phyloP scores from a whole-genome alignment of 2,797 vertebrate genomes.

The Anguilla pacifica region DNA sequence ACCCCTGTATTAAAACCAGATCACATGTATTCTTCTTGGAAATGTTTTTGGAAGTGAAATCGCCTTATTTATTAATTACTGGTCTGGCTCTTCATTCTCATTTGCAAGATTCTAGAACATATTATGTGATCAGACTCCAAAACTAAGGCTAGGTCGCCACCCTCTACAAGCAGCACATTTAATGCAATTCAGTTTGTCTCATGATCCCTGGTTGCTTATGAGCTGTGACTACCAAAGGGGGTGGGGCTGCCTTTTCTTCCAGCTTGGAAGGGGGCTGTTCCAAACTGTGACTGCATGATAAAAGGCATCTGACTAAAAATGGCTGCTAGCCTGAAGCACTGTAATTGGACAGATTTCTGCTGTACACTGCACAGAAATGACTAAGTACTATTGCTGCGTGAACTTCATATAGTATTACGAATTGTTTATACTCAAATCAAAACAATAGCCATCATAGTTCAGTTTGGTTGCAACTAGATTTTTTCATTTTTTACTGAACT shows the following conservation, averaged over 20 bases:
- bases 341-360: background rate
- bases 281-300: conserved; percentile 3
- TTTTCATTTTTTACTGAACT: background rate
- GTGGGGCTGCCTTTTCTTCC: background rate
- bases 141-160: background rate
- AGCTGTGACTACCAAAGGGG: background rate
- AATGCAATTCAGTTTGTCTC: background rate
- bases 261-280: background rate
- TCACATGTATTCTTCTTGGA: background rate
- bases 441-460: background rate
- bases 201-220: background rate
- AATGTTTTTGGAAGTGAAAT: background rate
- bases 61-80: background rate
- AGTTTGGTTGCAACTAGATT: background rate
- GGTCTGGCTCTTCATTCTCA: background rate
- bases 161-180: background rate
- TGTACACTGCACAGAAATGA: background rate
- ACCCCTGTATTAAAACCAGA: background rate
- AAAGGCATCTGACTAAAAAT: background rate
- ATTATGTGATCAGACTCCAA: background rate
- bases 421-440: background rate
- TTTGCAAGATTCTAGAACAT: background rate
- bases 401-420: background rate
- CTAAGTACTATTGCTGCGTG: background rate
- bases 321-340: background rate